Evolutionary conservation across 1,140 invertebrate species (phyloP).

Genomic region (Diorhabda sublineata): DNA sequence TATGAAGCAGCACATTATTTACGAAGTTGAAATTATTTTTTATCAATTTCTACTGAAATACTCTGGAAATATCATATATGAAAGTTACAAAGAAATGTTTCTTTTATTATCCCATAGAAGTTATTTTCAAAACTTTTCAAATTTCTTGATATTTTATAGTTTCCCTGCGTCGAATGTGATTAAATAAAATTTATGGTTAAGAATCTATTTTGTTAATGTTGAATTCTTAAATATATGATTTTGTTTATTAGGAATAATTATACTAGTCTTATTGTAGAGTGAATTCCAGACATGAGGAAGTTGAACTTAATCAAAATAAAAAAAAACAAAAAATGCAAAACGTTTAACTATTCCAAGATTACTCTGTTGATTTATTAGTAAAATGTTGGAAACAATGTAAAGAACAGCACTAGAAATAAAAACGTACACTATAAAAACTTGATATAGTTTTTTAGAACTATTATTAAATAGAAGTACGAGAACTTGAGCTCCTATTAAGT

Average conservation of each 20-base stretch:
- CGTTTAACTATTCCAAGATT: background rate
- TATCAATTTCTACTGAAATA: no score
- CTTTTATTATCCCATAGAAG: no score
- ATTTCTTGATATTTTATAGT: slow-evolving; percentile 1
- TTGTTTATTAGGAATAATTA: slow-evolving; percentile 27
- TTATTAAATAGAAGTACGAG: no score
- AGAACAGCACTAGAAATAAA: background rate
- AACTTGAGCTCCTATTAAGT: no score
- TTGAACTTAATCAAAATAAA: background rate
- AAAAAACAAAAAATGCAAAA: background rate
- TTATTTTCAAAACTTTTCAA: background rate
- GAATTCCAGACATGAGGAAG: slow-evolving; percentile 9
- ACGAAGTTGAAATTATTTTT: no score
- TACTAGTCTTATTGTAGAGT: slow-evolving; percentile 32
- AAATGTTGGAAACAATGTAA: background rate
- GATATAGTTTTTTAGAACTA: no score
- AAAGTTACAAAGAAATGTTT: no score
- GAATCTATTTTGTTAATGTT: slow-evolving; percentile 20
- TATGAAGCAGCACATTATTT: no score
- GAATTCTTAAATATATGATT: slow-evolving; percentile 22
- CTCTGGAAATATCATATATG: no score
- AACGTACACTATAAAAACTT: no score
- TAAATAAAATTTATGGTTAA: slow-evolving; percentile 24
- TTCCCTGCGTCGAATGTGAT: slow-evolving; percentile 26
- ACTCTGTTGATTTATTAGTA: background rate